Base-by-base conservation (phyloP, 2,113 vertebrate species). In the Eulemur macaco region DNA sequence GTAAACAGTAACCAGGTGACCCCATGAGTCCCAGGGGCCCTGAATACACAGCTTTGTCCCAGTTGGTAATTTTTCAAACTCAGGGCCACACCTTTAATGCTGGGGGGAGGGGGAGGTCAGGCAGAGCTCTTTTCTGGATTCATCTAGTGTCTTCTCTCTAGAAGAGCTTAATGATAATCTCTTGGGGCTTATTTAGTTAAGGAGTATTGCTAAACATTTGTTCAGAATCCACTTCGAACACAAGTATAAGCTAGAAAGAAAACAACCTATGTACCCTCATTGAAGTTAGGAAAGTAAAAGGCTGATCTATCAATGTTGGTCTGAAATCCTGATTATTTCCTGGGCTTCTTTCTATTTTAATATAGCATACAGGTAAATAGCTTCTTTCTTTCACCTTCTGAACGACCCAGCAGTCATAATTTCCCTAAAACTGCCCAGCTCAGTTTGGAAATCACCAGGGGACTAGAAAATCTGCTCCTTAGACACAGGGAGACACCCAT, bases 401-500 rank as follows among this genome's bases (percentile, higher is more conserved):
- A 76, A 83, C 0, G 1, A 63, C 8, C 66, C 6, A 5, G 82
- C 20, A 18, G 50, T 68, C 17, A 42, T 5, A 27, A 58, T 8
- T 37, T 10, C 77, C 92, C 80, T 77, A 8, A 34, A 60, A 52
- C 8, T 23, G 13, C 69, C 64, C 25, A n/a, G 25, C 52, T 47
- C 60, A 60, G 42, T 18, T 14, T 60, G 69, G 73, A 76, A 69
- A 23, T n/a, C 63, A 56, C 78, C 34, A 47, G 3, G 15, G 52
- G 6, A 45, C 50, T 12, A 0, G 0, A 31, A 42, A 56, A 39
- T 6, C 60, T 81, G 71, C 37, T 47, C 27, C 6, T 52, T 11
- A 18, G 86, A 84, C 21, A 5, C 0, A 0, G 39, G 50, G 74
- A 37, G 6, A 37, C 1, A 18, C 58, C 23, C 17, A 0, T 1